Conservation (phyloP, 2,113 vertebrate genomes). For the Reinhardtius hippoglossoides region DNA sequence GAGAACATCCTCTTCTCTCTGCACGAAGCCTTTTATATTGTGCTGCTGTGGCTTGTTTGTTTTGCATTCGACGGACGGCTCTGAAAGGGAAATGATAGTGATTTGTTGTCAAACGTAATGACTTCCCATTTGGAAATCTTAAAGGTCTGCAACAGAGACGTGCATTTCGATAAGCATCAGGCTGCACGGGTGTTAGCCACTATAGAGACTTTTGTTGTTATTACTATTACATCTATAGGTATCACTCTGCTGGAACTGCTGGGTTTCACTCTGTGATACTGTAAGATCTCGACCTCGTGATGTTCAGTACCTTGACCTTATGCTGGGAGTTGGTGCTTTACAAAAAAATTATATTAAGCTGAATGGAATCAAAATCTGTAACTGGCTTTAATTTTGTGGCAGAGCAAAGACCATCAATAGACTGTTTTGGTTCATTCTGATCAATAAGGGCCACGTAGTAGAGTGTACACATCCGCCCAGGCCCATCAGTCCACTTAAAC, state of each 20-base stretch:
- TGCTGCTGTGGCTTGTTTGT: constrained; percentile 63
- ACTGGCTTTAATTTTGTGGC: no score
- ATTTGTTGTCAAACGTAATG: constrained; percentile 72
- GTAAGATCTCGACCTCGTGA: no score
- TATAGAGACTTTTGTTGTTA: neutral
- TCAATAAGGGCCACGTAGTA: neutral
- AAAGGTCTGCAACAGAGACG: constrained; percentile 49
- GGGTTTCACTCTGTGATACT: no score
- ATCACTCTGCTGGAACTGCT: neutral
- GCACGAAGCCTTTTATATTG: constrained; percentile 54
- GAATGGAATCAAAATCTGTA: no score
- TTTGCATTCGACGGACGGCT: constrained; percentile 59
- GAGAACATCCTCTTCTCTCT: constrained; percentile 66
- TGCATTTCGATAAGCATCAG: constrained; percentile 56
- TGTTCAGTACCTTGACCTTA: no score
- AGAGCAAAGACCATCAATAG: no score
- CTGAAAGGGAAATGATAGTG: constrained; percentile 73
- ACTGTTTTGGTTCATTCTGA: neutral
- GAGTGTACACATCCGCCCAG: neutral
- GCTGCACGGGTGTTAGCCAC: constrained; percentile 25
- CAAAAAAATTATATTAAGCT: no score
- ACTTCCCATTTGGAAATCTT: constrained; percentile 68
- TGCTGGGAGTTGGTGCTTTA: no score
- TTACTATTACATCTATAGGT: neutral
- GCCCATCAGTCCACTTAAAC: neutral